Evolutionary conservation across 2,888 invertebrate species (phyloP), one percentile per base, ranked within the genome.

Genomic region (Drosophila kokeensis): DNA sequence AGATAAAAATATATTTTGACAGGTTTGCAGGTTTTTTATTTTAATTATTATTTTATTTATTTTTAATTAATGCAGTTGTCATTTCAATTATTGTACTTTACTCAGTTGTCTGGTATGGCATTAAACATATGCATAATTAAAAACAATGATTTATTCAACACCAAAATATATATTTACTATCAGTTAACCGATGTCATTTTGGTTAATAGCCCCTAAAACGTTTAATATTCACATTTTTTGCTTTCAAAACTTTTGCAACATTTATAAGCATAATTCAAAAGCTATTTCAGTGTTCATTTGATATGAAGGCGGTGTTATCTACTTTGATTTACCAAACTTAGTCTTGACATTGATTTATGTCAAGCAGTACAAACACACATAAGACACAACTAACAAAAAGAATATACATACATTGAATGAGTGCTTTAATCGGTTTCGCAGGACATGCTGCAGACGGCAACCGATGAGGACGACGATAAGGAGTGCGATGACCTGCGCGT

Each of bases 401-500:
- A 54, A 62, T n/a, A n/a, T n/a, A n/a, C n/a, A 32, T 7, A 42
- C 18, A 15, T 52, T 49, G 48, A 49, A 13, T 53, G 11, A 48
- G 34, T 75, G 50, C 24, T 57, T 52, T 59, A 60, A 77, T 77
- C 60, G 66, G 49, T 18, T 66, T 32, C 48, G 8, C 69, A 93
- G 93, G 93, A 93, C 78, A 90, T 93, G 75, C 83, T 91, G 58
- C 92, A 92, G 65, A 91, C 91, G 58, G 92, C 89, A 63, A 91
- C 89, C 36, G 92, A 92, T 62, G 92, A 92, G 68, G 93, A 93
- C 67, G 92, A 89, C 42, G 92, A 91, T 71, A 92, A 89, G 77
- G 93, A 93, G 81, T 93, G 91, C 76, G 93, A 93, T 89, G 93
- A 93, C 82, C 84, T 93, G 59, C 92, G 93, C 0, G 92, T 93